Evolutionary conservation across 64 coral and sea anemone species (phyloP).

Genomic region (Trachythela sp.): DNA sequence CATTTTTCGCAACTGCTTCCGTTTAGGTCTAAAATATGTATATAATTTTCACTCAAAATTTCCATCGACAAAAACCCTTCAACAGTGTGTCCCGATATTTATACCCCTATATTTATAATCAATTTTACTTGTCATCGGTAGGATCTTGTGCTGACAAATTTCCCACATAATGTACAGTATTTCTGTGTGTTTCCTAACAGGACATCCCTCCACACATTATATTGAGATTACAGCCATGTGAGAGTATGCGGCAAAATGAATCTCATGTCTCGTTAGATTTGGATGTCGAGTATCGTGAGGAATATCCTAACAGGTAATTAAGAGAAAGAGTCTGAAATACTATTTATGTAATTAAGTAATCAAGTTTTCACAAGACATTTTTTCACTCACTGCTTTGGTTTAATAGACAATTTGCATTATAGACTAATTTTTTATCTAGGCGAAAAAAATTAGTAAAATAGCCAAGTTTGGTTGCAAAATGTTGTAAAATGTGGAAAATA

Average conservation of each 20-base stretch:
- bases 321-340: background rate
- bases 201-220: background rate
- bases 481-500: too few relatives aligned
- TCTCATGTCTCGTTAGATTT: constrained; percentile 8
- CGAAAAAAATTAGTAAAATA: too few relatives aligned
- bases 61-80: too few relatives aligned
- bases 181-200: background rate
- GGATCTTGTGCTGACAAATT: background rate
- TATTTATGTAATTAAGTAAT: background rate
- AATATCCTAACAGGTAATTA: constrained; percentile 11
- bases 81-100: background rate
- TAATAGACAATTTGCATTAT: too few relatives aligned
- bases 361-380: too few relatives aligned
- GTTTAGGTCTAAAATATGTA: too few relatives aligned
- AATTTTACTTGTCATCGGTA: background rate
- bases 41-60: too few relatives aligned
- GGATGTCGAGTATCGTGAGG: background rate
- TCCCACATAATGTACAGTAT: background rate
- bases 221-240: constrained; percentile 13
- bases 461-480: too few relatives aligned
- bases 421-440: too few relatives aligned
- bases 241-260: constrained; percentile 9
- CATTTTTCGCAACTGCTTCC: too few relatives aligned
- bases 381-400: too few relatives aligned
- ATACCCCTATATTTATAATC: background rate